phyloP scores from a whole-genome alignment of 1,140 invertebrate species.

The Leptopilina clavipes region DNA sequence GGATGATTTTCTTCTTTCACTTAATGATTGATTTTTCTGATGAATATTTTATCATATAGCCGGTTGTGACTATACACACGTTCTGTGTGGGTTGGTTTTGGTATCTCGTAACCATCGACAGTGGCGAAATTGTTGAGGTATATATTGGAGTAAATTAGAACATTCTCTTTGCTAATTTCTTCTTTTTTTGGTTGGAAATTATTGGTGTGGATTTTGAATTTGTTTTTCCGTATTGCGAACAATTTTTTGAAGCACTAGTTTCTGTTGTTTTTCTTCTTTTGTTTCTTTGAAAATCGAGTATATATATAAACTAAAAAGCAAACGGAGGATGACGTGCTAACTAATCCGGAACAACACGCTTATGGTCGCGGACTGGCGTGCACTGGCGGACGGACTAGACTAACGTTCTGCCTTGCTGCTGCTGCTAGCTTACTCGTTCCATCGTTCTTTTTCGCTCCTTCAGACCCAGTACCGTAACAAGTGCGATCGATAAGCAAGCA shows the following conservation, averaged over 20 bases:
- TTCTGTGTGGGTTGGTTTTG: too few species aligned
- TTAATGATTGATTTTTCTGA: too few species aligned
- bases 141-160: neutral
- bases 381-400: conserved; percentile 63
- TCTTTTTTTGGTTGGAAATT: neutral
- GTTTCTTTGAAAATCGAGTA: neutral
- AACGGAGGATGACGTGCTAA: conserved; percentile 20
- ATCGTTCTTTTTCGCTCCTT: conserved; percentile 22
- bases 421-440: conserved; percentile 49
- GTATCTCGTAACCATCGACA: conserved; percentile 20
- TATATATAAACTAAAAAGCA: neutral
- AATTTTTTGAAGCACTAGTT: neutral
- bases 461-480: conserved; percentile 29
- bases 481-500: conserved; percentile 12
- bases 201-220: neutral
- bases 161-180: neutral
- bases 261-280: too few species aligned
- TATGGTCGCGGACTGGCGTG: conserved; percentile 70
- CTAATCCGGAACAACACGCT: conserved; percentile 52
- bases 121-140: conserved; percentile 3
- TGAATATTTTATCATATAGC: too few species aligned
- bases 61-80: too few species aligned
- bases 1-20: too few species aligned
- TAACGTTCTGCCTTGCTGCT: conserved; percentile 61
- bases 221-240: neutral